Evolutionary conservation across 2,797 vertebrate species (phyloP).

Genomic region (Spea hammondii): DNA sequence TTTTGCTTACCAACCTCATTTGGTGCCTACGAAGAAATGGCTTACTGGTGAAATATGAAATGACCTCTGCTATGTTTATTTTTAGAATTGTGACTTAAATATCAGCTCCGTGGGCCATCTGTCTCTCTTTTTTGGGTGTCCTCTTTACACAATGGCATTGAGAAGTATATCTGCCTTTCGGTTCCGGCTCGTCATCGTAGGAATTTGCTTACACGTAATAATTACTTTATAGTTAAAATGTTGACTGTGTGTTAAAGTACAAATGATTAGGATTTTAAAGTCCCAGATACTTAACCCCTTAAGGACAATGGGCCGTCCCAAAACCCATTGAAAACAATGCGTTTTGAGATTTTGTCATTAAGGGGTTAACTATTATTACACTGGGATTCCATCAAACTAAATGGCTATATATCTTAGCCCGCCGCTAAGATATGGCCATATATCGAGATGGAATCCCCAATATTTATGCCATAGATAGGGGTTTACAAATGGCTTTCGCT

Average conservation of each 20-base stretch:
- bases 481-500: no score
- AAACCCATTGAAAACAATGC: no score
- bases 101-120: conserved; percentile 64
- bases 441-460: no score
- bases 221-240: background rate
- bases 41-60: conserved; percentile 52
- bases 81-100: conserved; percentile 60
- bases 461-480: no score
- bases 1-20: conserved; percentile 58
- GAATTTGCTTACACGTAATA: background rate
- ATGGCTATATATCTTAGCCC: no score
- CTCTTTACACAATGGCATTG: conserved; percentile 57
- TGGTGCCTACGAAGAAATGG: conserved; percentile 54
- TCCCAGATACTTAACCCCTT: no score
- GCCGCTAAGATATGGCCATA: no score
- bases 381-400: no score
- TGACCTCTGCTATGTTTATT: conserved; percentile 58
- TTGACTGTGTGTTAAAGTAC: background rate
- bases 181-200: conserved; percentile 40
- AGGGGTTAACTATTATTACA: no score
- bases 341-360: no score
- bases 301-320: no score
- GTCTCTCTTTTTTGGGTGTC: conserved; percentile 58
- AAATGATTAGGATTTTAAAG: no score
- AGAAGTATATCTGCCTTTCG: conserved; percentile 53